Evolutionary conservation across 2,797 vertebrate genomes (phyloP).

Genomic region (Numenius phaeopus): DNA sequence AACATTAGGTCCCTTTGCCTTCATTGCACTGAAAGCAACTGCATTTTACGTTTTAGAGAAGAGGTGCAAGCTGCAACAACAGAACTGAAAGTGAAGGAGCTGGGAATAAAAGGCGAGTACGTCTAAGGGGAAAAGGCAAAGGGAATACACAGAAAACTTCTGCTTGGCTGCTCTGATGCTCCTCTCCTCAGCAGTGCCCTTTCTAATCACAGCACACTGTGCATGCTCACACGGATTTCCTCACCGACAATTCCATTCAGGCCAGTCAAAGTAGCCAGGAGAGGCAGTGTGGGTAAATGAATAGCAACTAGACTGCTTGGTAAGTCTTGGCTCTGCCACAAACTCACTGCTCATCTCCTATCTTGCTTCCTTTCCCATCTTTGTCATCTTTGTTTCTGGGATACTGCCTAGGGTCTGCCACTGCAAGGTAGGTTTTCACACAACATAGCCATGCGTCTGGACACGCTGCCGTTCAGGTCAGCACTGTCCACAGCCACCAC

Average conservation of each 20-base stretch:
- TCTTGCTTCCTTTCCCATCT: not conserved
- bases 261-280: not conserved
- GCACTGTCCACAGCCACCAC: not conserved
- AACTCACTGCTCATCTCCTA: not conserved
- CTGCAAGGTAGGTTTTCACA: not conserved
- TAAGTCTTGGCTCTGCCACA: not conserved
- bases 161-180: slow-evolving; percentile 14
- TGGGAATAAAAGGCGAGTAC: not conserved
- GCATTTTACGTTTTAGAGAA: not conserved
- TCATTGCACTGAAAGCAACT: not conserved
- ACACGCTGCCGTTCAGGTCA: rapidly evolving
- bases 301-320: not conserved
- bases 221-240: not conserved
- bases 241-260: not conserved
- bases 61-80: not conserved
- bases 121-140: not conserved
- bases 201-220: not conserved
- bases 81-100: not conserved
- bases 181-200: not conserved
- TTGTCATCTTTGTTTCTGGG: not conserved
- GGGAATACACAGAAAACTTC: not conserved
- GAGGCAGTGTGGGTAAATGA: not conserved
- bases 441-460: rapidly evolving
- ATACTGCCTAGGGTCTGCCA: not conserved
- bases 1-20: not conserved